A percentile compares a stretch with the other conserved stretches of the same genome.
phyloP scores from a whole-genome alignment of 92 coral and sea anemone species.

The Paragorgia papillata region DNA sequence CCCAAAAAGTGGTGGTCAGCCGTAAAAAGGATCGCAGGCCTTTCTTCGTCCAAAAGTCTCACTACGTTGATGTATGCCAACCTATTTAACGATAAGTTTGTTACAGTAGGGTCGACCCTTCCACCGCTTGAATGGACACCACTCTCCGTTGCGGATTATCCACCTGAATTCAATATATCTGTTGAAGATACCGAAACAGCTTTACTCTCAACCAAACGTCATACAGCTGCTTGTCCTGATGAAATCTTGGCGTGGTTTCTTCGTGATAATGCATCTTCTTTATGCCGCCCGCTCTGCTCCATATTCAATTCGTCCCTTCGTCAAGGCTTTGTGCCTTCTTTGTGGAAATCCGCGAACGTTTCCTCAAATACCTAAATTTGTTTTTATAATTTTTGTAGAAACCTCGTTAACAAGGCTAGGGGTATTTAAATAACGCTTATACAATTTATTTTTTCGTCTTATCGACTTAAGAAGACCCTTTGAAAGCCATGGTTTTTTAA shows the following conservation, averaged over 20 bases:
- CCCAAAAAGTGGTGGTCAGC: constrained; percentile 38
- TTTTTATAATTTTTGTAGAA: too few species aligned
- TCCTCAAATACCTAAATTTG: constrained; percentile 6
- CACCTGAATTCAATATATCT: constrained; percentile 33
- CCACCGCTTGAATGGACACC: constrained; percentile 23
- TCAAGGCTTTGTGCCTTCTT: constrained; percentile 33
- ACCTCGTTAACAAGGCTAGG: too few species aligned
- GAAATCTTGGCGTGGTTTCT: constrained; percentile 45
- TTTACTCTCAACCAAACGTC: constrained; percentile 41
- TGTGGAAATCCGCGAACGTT: constrained; percentile 38
- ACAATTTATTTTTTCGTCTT: neutral
- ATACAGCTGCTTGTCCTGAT: constrained; percentile 36
- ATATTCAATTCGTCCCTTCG: constrained; percentile 26
- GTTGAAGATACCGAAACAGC: constrained; percentile 44
- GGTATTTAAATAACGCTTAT: neutral
- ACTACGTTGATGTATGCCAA: constrained; percentile 27
- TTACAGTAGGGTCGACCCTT: constrained; percentile 40
- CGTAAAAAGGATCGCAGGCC: constrained; percentile 36
- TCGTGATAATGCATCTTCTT: constrained; percentile 39
- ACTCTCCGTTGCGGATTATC: constrained; percentile 34
- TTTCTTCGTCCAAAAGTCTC: constrained; percentile 18
- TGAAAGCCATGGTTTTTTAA: neutral
- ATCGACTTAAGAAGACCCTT: constrained; percentile 10
- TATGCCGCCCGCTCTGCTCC: constrained; percentile 35
- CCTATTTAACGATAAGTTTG: constrained; percentile 34